Evolutionary conservation across 2,888 invertebrate species (phyloP).

Genomic region (Polyommatus iphigenia): DNA sequence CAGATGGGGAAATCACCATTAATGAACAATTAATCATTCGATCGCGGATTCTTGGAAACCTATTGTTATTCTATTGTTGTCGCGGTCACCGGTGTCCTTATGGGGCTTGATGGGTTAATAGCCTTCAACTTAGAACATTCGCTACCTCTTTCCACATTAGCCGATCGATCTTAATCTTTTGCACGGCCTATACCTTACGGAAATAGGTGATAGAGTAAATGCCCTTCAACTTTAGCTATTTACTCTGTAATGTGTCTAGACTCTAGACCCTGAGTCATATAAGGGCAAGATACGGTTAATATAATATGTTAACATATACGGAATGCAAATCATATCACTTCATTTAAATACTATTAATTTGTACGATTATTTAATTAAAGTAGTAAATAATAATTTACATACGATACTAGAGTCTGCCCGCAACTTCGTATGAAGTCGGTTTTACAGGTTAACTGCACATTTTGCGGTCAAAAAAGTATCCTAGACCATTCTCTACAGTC

Average conservation of each 20-base stretch:
- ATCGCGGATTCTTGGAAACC: no score
- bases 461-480: neutral
- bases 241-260: neutral
- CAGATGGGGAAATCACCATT: no score
- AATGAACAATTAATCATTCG: no score
- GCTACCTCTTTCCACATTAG: no score
- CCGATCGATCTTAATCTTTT: no score
- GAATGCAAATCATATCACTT: constrained; percentile 13
- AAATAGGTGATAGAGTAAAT: no score
- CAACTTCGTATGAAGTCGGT: neutral
- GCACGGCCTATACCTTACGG: no score
- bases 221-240: neutral
- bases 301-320: constrained; percentile 2
- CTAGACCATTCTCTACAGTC: neutral
- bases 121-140: no score
- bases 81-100: no score
- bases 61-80: no score
- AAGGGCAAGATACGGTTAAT: constrained; percentile 2
- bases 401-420: neutral
- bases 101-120: no score
- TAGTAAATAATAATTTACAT: neutral
- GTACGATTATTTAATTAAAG: neutral
- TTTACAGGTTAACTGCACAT: neutral
- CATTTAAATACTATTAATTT: neutral
- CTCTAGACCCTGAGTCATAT: constrained; percentile 24